Conservation (phyloP, 1,140 invertebrate species). For the Drosophila pseudoobscura region DNA sequence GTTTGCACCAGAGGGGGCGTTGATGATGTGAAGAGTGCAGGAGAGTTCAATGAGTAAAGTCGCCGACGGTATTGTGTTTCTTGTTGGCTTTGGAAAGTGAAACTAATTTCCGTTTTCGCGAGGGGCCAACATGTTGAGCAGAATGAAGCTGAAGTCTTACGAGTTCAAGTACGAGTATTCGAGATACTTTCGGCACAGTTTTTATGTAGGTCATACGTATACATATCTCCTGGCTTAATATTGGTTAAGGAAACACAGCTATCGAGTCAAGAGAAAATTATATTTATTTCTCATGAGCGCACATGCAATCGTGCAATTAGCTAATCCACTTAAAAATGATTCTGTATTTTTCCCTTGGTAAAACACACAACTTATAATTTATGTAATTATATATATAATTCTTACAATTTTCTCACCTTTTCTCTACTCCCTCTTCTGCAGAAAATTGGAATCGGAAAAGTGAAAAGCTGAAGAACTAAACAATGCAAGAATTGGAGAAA, state of each 20-base stretch:
- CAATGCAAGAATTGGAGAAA: conserved; percentile 67
- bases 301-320: conserved; percentile 34
- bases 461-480: conserved; percentile 35
- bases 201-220: too few relatives aligned
- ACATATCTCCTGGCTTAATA: too few relatives aligned
- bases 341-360: conserved; percentile 10
- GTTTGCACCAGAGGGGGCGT: conserved; percentile 25
- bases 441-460: conserved; percentile 25
- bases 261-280: neutral
- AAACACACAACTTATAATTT: conserved; percentile 43
- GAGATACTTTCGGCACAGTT: too few relatives aligned
- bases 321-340: conserved; percentile 36
- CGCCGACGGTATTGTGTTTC: conserved; percentile 23
- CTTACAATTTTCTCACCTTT: conserved; percentile 51
- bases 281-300: conserved; percentile 15
- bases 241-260: neutral
- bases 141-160: too few relatives aligned
- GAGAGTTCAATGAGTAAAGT: conserved; percentile 25
- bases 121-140: conserved; percentile 8
- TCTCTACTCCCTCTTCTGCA: conserved; percentile 30
- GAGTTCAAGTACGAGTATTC: too few relatives aligned
- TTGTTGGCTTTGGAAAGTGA: conserved; percentile 65
- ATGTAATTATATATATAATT: too few relatives aligned
- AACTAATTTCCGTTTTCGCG: conserved; percentile 63
- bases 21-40: conserved; percentile 13